A percentile compares a stretch with the other conserved stretches of the same genome.
These are phyloP conservation scores for Gryllus bimaculatus DNA, from an alignment of 1,140 invertebrate species.

Conservation along the genomic window DNA sequence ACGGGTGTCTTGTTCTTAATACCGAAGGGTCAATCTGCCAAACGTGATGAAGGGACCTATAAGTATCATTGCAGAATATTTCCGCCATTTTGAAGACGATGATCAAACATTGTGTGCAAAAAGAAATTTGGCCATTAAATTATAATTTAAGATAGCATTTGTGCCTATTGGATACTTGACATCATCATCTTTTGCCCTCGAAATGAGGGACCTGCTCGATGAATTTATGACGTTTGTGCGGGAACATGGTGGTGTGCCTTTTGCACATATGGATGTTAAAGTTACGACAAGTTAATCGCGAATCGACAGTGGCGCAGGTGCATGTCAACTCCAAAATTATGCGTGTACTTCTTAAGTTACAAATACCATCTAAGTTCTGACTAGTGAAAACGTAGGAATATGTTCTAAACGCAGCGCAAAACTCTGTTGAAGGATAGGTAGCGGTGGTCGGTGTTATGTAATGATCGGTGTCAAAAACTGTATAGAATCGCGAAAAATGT, in stretches of 20 bases:
- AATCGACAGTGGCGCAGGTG: background rate
- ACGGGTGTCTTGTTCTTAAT: slow-evolving; percentile 13
- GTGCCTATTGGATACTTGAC: background rate
- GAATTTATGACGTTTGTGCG: slow-evolving; percentile 14
- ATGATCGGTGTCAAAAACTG: background rate
- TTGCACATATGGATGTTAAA: slow-evolving; percentile 10
- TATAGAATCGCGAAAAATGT: background rate
- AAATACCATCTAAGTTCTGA: too few relatives aligned
- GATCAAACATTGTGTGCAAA: slow-evolving; percentile 9
- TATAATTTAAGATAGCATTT: background rate
- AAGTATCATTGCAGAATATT: slow-evolving; percentile 20
- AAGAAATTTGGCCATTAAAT: background rate
- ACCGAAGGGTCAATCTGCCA: slow-evolving; percentile 17
- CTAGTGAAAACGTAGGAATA: too few relatives aligned
- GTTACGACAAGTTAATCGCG: background rate
- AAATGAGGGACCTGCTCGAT: background rate
- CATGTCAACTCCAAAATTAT: background rate
- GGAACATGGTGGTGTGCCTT: slow-evolving; percentile 9
- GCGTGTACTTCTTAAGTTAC: too few relatives aligned
- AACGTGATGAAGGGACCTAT: slow-evolving; percentile 16
- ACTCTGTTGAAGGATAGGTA: background rate
- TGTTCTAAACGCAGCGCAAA: too few relatives aligned
- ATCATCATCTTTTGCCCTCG: background rate
- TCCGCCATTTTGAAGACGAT: slow-evolving; percentile 23
- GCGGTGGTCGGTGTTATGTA: background rate